phyloP scores from a whole-genome alignment of 2,888 invertebrate species.

The Polyommatus icarus region DNA sequence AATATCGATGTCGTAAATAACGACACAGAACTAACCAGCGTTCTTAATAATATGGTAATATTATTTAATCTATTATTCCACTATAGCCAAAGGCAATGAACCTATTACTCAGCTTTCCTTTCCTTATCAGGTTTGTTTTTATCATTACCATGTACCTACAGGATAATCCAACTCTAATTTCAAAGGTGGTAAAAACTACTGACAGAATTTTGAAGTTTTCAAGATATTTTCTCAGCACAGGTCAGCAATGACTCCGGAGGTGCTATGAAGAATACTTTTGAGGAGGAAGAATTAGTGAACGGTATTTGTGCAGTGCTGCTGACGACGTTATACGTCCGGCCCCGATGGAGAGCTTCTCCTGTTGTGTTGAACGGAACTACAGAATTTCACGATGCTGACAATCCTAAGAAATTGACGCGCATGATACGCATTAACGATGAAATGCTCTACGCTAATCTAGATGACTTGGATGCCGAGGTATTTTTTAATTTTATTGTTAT shows the following conservation, averaged over 20 bases:
- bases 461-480: constrained; percentile 68
- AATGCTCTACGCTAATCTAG: constrained; percentile 61
- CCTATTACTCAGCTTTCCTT: too few species aligned
- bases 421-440: constrained; percentile 72
- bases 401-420: constrained; percentile 51
- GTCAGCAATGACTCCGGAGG: constrained; percentile 64
- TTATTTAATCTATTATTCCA: neutral
- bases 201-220: neutral
- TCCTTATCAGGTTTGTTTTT: too few species aligned
- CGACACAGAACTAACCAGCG: neutral
- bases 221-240: constrained; percentile 49
- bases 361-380: constrained; percentile 68
- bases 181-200: neutral
- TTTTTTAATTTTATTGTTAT: constrained; percentile 36
- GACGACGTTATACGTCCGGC: constrained; percentile 63
- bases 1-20: constrained; percentile 43
- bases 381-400: constrained; percentile 53
- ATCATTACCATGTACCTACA: too few species aligned
- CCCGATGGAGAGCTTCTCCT: constrained; percentile 68
- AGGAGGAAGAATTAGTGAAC: constrained; percentile 60
- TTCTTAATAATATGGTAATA: constrained; percentile 27
- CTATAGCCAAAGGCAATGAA: neutral
- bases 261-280: constrained; percentile 66
- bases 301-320: constrained; percentile 57
- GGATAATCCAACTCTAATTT: too few species aligned